Base-by-base conservation (phyloP, 2,888 invertebrate species). In the Andrena haemorrhoa region DNA sequence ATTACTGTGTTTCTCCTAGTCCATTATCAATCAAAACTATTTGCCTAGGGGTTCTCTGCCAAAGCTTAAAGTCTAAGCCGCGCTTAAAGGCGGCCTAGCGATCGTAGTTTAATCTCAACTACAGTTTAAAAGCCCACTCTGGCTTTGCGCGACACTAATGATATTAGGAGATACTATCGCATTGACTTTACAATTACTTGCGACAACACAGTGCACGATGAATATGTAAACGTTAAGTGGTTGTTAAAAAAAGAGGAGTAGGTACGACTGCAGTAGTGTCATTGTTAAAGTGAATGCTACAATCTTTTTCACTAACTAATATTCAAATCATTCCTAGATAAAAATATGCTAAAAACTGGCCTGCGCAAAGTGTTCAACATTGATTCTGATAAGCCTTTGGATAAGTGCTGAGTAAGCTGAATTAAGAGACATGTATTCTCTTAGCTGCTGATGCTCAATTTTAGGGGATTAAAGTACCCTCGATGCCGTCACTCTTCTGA, bases 11-110 rank as follows among this genome's bases (percentile, higher is more conserved):
- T 82, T 74, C 80, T 69, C 70, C 64, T 66, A 65, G 75, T 83
- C 69, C 69, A 58, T 81, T 81, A 81, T 61, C 81, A 75, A 69
- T 75, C 75, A 63, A 69, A 69, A 73, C 76, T 86, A 77, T 83
- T 83, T 79, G 63, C 75, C 76, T 72, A 64, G 69, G 61, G 75
- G 70, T 79, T 56, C 86, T 72, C 81, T 51, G 58, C 41, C 65
- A 63, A 68, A 72, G 86, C 81, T 86, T 77, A 86, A 81, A 86
- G 81, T 75, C 70, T 81, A 81, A 85, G 68, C 83, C 74, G 58
- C 29, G 79, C 81, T 86, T 81, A 79, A 79, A 69, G 64, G 60
- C 73, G 68, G 65, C 71, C 65, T 66, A 63, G n/a, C 76, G 78
- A 86, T 76, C 79, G 66, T 68, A 60, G 74, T 80, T 81, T 84